phyloP scores from a whole-genome alignment of 2,888 invertebrate species.

The Lasioglossum malachurum region DNA sequence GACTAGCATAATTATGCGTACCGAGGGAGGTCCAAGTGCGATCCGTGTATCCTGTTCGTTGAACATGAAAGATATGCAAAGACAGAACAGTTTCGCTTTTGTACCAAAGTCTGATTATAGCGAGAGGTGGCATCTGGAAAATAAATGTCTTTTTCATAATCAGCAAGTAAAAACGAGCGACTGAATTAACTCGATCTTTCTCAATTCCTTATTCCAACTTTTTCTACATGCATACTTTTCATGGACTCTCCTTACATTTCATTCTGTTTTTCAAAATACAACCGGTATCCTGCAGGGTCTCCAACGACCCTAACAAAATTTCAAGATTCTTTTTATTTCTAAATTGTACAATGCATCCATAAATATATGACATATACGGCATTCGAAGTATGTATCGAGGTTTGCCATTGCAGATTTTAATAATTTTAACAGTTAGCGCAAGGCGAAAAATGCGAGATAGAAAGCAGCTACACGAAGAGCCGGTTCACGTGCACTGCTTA shows the following conservation, averaged over 20 bases:
- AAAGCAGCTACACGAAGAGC: not conserved
- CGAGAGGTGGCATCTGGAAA: conserved; percentile 52
- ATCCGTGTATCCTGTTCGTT: conserved; percentile 37
- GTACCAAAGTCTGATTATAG: conserved; percentile 53
- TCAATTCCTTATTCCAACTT: not conserved
- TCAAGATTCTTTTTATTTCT: too few relatives aligned
- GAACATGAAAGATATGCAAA: conserved; percentile 47
- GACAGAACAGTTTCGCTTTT: conserved; percentile 52
- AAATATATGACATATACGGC: not conserved
- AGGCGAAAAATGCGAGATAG: conserved; percentile 1
- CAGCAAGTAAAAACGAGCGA: conserved; percentile 48
- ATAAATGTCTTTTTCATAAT: conserved; percentile 60
- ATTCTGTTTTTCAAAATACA: not conserved
- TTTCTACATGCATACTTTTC: not conserved
- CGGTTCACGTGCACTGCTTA: not conserved
- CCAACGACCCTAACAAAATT: too few relatives aligned
- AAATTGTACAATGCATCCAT: too few relatives aligned
- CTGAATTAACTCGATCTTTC: not conserved
- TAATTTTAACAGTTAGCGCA: conserved; percentile 23
- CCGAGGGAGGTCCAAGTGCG: conserved; percentile 36
- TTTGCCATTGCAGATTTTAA: not conserved
- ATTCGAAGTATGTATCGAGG: too few relatives aligned
- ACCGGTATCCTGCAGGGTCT: not conserved
- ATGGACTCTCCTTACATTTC: not conserved
- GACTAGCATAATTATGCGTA: conserved; percentile 39